A percentile compares a stretch with the other conserved stretches of the same genome.
Conservation (phyloP, 2,113 vertebrate species). For the cattle (Bos taurus) region DNA sequence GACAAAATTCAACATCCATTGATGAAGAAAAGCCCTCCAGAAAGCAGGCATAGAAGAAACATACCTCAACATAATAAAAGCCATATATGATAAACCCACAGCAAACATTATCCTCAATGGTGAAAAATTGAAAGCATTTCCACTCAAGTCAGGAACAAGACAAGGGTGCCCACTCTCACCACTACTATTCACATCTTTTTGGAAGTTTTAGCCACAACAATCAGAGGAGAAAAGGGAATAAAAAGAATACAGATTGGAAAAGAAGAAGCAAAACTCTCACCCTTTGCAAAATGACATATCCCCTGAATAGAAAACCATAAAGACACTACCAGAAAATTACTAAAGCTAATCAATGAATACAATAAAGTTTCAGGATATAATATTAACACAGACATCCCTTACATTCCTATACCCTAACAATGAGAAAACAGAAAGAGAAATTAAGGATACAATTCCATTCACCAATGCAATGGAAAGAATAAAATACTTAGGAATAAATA, state of each 20-base stretch:
- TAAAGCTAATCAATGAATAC: neutral
- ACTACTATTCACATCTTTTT: neutral
- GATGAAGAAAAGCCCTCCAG: neutral
- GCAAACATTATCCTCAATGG: neutral
- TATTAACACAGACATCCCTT: neutral
- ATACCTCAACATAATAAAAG: neutral
- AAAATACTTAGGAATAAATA: neutral
- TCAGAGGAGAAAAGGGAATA: neutral
- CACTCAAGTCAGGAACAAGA: neutral
- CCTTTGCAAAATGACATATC: neutral
- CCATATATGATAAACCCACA: neutral
- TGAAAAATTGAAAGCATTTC: neutral
- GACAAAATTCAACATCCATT: neutral
- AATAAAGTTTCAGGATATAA: neutral
- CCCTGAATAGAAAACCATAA: neutral
- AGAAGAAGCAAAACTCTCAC: neutral
- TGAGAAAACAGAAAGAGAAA: neutral
- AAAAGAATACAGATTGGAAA: neutral
- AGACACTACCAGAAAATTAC: neutral
- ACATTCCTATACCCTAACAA: neutral
- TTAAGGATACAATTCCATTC: neutral
- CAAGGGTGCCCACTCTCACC: neutral
- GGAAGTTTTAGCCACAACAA: neutral
- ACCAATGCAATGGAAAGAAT: neutral
- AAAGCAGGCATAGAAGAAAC: neutral